Evolutionary conservation across 2,888 invertebrate species (phyloP), one percentile per base, ranked within the genome.

Genomic region (Unio delphinus): DNA sequence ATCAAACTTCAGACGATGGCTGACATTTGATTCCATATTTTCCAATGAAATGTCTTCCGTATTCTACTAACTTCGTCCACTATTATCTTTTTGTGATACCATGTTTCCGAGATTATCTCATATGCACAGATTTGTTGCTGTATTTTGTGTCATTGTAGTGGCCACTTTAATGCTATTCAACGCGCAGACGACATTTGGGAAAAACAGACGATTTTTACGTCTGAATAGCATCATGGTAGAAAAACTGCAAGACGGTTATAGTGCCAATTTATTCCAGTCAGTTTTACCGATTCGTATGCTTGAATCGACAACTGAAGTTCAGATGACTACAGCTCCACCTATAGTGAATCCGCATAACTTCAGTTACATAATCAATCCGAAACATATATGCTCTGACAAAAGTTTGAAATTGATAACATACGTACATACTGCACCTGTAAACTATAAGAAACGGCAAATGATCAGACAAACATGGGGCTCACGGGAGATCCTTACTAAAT

Each of bases 381-480:
- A 26, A 3, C 63, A 74, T 6, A 66, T 81, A 34, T 87, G 87
- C 64, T 55, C 62, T 4, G 67, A 67, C 23, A 73, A 76, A 55
- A 73, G 82, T 66, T 64, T 86, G n/a, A 82, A 81, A 60, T 74
- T 86, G 55, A 74, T 89, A 11, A 80, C 85, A n/a, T 90, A 89
- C 75, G 82, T 90, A 64, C 90, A 90, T 74, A 83, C 88, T 3
- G 87, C 89, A 0, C 88, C 89, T 6, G 76, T 68, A 28, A 88
- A 90, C 75, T 79, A 85, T 65, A 87, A 87, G 67, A 82, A 86
- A 69, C 75, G 88, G 26, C 81, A 84, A 70, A 81, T 81, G 61
- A 82, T 90, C 26, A 81, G 90, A 18, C 83, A 88, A 64, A 88
- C 89, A 6, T 90, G 90, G 89, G 89, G 87, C 0, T 76, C 86